phyloP scores from a whole-genome alignment of 2,888 invertebrate genomes.

The Chrysolina haemoptera region DNA sequence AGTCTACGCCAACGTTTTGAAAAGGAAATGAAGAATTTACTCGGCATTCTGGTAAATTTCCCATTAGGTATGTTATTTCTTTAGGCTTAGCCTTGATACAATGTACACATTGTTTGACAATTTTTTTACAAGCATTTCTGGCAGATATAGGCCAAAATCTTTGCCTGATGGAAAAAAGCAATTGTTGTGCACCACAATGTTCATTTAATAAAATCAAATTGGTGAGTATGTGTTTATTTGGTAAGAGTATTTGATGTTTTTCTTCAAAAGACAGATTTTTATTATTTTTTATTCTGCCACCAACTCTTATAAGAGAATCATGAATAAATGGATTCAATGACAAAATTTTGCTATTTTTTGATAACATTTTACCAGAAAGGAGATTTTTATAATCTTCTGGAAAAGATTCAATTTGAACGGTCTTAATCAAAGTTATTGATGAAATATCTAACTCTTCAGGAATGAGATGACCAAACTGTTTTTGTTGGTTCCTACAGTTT shows the following conservation, averaged over 20 bases:
- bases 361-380: not conserved
- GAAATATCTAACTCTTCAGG: not conserved
- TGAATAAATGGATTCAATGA: not conserved
- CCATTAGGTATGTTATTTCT: not conserved
- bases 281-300: not conserved
- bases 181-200: not conserved
- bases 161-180: not conserved
- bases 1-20: not conserved
- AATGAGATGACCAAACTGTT: not conserved
- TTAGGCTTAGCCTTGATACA: not conserved
- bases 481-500: not conserved
- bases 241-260: not conserved
- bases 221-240: not conserved
- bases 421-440: not conserved
- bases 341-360: not conserved
- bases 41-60: not conserved
- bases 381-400: conserved; percentile 8
- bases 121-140: not conserved
- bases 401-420: conserved; percentile 10
- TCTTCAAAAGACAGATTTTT: not conserved
- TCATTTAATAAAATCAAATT: not conserved
- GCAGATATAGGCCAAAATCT: not conserved
- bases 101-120: not conserved
- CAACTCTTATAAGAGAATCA: not conserved
- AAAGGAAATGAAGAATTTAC: not conserved